Conservation (phyloP, 2,113 vertebrate species). For the Equus quagga region DNA sequence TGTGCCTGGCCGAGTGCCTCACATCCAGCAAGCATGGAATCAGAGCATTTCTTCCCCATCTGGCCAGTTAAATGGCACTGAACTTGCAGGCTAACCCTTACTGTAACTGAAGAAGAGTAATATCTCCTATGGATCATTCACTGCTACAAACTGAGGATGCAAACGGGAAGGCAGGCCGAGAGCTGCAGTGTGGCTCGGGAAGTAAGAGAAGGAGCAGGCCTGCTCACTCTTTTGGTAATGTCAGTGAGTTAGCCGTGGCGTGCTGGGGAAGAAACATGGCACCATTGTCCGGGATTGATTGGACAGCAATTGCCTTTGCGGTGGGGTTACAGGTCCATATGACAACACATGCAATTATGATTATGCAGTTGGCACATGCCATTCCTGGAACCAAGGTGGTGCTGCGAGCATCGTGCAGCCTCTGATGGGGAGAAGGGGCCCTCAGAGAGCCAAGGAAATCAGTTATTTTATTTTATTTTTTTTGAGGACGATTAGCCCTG, state of each 20-base stretch:
- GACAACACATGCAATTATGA: rapidly evolving
- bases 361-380: neutral
- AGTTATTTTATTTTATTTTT: neutral
- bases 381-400: neutral
- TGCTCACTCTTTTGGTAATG: neutral
- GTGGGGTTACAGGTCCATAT: rapidly evolving
- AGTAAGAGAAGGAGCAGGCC: neutral
- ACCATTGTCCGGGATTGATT: rapidly evolving
- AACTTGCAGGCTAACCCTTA: neutral
- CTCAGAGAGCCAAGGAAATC: neutral
- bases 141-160: neutral
- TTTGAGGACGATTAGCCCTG: too few relatives aligned
- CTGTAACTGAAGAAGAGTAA: neutral
- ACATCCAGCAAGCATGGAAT: neutral
- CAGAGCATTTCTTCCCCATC: neutral
- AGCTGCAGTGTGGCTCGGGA: neutral
- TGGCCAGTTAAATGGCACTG: neutral
- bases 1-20: neutral
- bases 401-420: neutral
- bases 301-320: neutral
- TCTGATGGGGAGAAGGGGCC: neutral
- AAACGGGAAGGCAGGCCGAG: neutral
- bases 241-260: neutral
- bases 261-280: neutral
- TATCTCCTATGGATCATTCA: neutral